Conservation (phyloP, 1,140 invertebrate genomes). For the Drosophila kepulauana region DNA sequence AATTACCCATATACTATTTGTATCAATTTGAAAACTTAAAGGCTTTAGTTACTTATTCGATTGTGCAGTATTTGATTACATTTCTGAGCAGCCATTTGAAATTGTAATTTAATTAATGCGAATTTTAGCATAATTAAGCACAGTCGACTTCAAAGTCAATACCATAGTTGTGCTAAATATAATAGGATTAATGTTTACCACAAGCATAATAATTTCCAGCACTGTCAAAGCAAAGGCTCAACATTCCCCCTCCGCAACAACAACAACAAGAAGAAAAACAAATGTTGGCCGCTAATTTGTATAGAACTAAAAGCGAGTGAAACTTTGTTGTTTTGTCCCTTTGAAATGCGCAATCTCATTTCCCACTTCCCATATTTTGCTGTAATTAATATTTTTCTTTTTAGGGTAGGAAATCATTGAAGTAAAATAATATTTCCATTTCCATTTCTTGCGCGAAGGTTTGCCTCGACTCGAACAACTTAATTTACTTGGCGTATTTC, state of each 20-base stretch:
- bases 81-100: background rate
- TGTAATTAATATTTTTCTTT: constrained; percentile 45
- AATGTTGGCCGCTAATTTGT: constrained; percentile 1
- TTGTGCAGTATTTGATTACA: background rate
- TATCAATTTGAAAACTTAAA: too few relatives aligned
- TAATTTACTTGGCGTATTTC: constrained; percentile 76
- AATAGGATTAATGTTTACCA: background rate
- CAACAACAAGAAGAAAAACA: background rate
- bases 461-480: constrained; percentile 22
- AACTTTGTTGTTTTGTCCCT: constrained; percentile 1
- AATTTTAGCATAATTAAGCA: background rate
- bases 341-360: constrained; percentile 13
- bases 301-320: constrained; percentile 1
- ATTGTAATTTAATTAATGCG: background rate
- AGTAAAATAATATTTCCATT: constrained; percentile 39
- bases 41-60: too few relatives aligned
- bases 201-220: background rate
- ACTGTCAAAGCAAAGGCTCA: background rate
- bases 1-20: too few relatives aligned
- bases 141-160: background rate
- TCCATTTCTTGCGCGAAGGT: constrained; percentile 31
- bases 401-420: constrained; percentile 30
- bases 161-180: background rate
- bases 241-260: background rate
- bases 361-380: background rate